Conservation (phyloP, 2,797 vertebrate genomes). For the Tenualosa ilisha region DNA sequence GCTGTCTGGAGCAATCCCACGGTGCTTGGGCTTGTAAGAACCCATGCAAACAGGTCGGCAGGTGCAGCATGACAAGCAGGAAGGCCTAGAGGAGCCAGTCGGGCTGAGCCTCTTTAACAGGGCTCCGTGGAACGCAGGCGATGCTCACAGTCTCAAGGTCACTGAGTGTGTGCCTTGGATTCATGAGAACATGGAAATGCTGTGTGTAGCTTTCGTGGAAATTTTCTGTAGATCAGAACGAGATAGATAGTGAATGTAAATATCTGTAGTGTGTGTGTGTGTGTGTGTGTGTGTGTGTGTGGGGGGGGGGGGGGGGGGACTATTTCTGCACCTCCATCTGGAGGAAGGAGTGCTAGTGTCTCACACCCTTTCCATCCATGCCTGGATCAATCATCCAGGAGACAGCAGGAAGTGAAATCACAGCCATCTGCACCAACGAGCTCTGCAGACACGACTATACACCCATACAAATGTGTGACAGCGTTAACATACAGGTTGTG, state of each 20-base stretch:
- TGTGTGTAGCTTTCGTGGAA: not conserved
- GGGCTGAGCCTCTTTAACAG: not conserved
- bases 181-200: not conserved
- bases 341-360: not conserved
- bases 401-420: conserved; percentile 46
- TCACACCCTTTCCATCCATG: not conserved
- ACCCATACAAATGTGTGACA: not conserved
- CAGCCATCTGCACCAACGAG: conserved; percentile 48
- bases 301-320: not conserved
- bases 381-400: conserved; percentile 38
- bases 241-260: not conserved
- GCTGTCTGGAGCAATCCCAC: not conserved
- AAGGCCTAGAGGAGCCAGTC: not conserved
- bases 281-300: too few species aligned
- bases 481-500: not conserved
- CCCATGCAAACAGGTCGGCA: not conserved
- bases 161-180: not conserved
- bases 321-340: not conserved
- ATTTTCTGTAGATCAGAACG: not conserved
- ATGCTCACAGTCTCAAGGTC: not conserved
- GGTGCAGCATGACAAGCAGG: not conserved
- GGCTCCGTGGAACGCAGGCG: not conserved
- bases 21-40: not conserved
- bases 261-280: not conserved
- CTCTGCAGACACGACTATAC: conserved; percentile 14